Percentiles rank a stretch among this genome's conserved stretches.
These are phyloP conservation scores for Lasioglossum malachurum DNA, from an alignment of 2,888 invertebrate species.

Conservation along the genomic window DNA sequence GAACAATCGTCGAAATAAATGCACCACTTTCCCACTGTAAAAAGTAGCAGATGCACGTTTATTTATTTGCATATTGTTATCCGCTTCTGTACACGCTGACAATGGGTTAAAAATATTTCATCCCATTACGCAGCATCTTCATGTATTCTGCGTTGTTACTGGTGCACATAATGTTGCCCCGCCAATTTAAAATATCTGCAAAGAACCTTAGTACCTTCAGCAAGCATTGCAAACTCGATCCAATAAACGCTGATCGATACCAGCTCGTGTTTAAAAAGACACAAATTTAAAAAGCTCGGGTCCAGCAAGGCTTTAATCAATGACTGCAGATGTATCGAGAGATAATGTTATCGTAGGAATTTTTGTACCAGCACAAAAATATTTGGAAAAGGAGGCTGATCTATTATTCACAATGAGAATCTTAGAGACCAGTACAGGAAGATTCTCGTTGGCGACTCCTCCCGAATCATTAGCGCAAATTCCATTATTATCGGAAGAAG, in stretches of 20 bases:
- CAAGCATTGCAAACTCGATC: background rate
- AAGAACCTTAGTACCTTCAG: background rate
- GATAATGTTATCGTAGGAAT: background rate
- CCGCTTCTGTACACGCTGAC: background rate
- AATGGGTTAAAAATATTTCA: background rate
- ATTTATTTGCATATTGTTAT: conserved; percentile 1
- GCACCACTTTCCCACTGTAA: background rate
- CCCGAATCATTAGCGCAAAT: too few species aligned
- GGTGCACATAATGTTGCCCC: background rate
- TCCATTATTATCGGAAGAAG: too few species aligned
- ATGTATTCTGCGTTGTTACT: background rate
- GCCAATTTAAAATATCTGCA: background rate
- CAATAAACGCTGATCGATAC: background rate
- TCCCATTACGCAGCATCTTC: background rate
- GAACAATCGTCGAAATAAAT: background rate
- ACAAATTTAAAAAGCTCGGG: background rate
- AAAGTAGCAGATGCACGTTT: background rate
- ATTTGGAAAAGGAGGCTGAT: too few species aligned
- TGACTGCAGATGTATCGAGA: background rate
- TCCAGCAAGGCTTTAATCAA: background rate
- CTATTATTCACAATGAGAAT: too few species aligned
- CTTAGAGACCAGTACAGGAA: too few species aligned
- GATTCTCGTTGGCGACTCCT: too few species aligned
- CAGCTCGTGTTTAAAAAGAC: background rate
- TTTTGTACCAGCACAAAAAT: too few species aligned